Evolutionary conservation across 2,888 invertebrate genomes (phyloP), one percentile per base, ranked within the genome.

Genomic region (Seira sanloemensis): DNA sequence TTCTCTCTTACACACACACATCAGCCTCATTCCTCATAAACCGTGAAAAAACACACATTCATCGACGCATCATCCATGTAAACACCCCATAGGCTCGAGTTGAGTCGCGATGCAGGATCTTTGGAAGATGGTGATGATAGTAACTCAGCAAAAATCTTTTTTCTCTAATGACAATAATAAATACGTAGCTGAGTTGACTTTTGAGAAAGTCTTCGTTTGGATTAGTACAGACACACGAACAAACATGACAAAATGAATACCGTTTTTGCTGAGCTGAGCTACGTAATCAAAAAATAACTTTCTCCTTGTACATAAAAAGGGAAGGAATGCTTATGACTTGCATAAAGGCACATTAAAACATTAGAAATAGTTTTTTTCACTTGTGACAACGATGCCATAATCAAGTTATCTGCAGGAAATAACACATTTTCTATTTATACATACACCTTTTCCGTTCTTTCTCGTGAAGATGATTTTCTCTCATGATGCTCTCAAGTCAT

Each of bases 1-100:
- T 62, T 23, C 19, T 62, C 19, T 62, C 62, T 23, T n/a, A n/a
- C n/a, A n/a, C n/a, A n/a, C n/a, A n/a, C n/a, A n/a, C n/a, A n/a
- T n/a, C 50, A 50, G 9, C 62, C n/a, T n/a, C 62, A 62, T 62
- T 62, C 62, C 62, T 62, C 62, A 62, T 62, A 62, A 62, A 62
- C 62, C 62, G 62, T 62, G 62, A 62, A 62, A 62, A 62, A 62
- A 62, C 23, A 62, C 62, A 62, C 62, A 62, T 19, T 62, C 62
- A 62, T 62, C 62, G 62, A 62, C 62, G 62, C 62, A 62, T 62
- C 62, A 62, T 62, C 62, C 62, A 62, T 62, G 62, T 62, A 62
- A 62, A 62, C 62, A 62, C 21, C 62, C n/a, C 62, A 50, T 62
- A 2, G 23, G 62, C 62, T 62, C 19, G 21, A 62, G 62, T 62